Percentiles rank a stretch among this genome's conserved stretches.
These are phyloP conservation scores for Alloscopus bannaensis DNA, from an alignment of 2,888 invertebrate genomes.

Conservation along the genomic window DNA sequence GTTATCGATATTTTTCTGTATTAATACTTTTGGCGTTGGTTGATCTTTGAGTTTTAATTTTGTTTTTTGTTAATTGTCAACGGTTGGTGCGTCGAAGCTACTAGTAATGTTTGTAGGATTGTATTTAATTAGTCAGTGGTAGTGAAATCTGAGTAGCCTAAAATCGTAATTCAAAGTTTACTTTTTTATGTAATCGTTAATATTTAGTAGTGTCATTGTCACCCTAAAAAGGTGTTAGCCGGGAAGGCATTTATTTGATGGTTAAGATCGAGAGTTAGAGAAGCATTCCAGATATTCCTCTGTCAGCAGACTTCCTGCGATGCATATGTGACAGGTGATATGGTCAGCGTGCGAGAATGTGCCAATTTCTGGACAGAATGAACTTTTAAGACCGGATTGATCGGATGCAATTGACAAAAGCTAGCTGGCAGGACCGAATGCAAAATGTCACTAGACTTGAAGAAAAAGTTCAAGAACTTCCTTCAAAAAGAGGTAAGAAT, in stretches of 20 bases:
- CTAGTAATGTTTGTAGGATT: not conserved
- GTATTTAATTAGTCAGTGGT: not conserved
- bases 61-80: not conserved
- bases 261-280: not conserved
- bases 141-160: not conserved
- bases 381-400: not conserved
- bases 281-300: not conserved
- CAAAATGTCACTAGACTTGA: conserved; percentile 73
- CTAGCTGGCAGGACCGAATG: not conserved
- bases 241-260: not conserved
- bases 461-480: conserved; percentile 74
- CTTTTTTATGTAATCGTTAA: not conserved
- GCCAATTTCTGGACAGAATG: not conserved
- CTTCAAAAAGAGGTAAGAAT: conserved; percentile 74
- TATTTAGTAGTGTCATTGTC: not conserved
- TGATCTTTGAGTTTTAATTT: not conserved
- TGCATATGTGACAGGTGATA: not conserved
- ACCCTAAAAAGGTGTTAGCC: not conserved
- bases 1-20: not conserved
- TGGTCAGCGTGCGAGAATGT: conserved; percentile 3
- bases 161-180: not conserved
- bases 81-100: not conserved
- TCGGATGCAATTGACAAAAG: too few species aligned
- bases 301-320: not conserved
- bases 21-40: not conserved